Evolutionary conservation across 2,797 vertebrate species (phyloP), one percentile per base, ranked within the genome.

Genomic region (Schizopygopsis pylzovi): DNA sequence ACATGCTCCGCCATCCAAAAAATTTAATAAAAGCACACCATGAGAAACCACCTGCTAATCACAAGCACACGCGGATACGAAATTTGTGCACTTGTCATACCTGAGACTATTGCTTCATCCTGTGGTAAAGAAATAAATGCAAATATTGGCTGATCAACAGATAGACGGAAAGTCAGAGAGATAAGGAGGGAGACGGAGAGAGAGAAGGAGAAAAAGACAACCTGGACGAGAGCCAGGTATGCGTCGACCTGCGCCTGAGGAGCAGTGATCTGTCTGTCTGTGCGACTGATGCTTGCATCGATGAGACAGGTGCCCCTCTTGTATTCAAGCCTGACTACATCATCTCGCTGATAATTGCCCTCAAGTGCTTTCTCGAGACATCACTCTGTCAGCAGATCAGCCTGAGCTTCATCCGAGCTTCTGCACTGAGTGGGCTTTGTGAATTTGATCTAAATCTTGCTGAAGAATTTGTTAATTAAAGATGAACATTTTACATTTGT

Each of bases 161-260:
- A 75, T 41, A 54, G 33, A 61, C 4, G 79, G 33, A 37, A 25
- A 37, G 22, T 81, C 25, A 52, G 25, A 52, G 15, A 70, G 49
- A 75, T 56, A 84, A 52, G 11, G 45, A 47, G 37, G 12, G 22
- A 84, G n/a, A 37, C 1, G 10, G 18, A 63, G 2, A 67, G 22
- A 45, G n/a, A 76, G 76, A n/a, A 7, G 8, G 13, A 37, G 16
- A 67, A n/a, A 68, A 25, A 47, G 39, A 70, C 25, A 37, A 22
- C 52, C 86, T 86, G 86, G 73, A 75, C 20, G 20, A 68, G 70
- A 67, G 80, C 86, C 87, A 88, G 86, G 87, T 90, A 88, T 88
- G 89, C 80, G 73, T 82, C 81, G 54, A 13, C n/a, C 52, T 67
- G 75, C 11, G 80, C 79, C 79, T 73, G 28, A 43, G 63, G 81